Percentiles rank a stretch among this genome's conserved stretches.
Evolutionary conservation across 2,113 vertebrate genomes (phyloP).

Genomic region (Murina feae): DNA sequence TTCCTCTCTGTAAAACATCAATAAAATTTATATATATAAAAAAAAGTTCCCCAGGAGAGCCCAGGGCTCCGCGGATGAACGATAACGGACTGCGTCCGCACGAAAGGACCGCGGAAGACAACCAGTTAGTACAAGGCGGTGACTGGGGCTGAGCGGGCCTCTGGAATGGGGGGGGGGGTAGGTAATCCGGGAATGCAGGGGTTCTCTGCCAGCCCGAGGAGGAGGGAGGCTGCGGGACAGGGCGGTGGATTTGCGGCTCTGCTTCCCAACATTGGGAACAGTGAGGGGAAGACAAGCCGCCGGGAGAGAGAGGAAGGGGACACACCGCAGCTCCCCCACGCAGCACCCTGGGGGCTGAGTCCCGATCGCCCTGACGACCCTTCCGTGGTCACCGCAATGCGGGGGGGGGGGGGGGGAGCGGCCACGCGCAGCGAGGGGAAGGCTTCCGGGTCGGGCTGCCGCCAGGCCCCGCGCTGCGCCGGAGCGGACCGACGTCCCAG

Average conservation of each 20-base stretch:
- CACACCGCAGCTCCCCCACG: background rate
- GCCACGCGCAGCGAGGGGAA: background rate
- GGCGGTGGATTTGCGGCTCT: background rate
- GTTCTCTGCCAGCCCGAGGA: background rate
- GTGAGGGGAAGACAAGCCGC: background rate
- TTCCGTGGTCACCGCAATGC: background rate
- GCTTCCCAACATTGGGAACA: background rate
- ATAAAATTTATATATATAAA: too few relatives aligned
- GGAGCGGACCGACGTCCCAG: background rate
- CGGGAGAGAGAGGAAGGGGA: background rate
- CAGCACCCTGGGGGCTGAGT: background rate
- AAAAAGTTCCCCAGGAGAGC: background rate
- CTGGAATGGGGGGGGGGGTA: background rate
- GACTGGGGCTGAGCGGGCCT: background rate
- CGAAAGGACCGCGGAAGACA: background rate
- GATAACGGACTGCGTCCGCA: rapidly evolving
- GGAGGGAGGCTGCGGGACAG: background rate
- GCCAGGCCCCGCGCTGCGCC: background rate
- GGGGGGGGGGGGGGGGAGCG: too few relatives aligned
- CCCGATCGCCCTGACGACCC: background rate
- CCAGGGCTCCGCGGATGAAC: background rate
- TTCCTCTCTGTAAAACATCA: too few relatives aligned
- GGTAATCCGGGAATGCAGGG: background rate
- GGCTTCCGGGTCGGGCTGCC: background rate
- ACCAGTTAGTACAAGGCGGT: background rate